phyloP scores from a whole-genome alignment of 2,797 vertebrate genomes.

The Anisognathus igniventris region DNA sequence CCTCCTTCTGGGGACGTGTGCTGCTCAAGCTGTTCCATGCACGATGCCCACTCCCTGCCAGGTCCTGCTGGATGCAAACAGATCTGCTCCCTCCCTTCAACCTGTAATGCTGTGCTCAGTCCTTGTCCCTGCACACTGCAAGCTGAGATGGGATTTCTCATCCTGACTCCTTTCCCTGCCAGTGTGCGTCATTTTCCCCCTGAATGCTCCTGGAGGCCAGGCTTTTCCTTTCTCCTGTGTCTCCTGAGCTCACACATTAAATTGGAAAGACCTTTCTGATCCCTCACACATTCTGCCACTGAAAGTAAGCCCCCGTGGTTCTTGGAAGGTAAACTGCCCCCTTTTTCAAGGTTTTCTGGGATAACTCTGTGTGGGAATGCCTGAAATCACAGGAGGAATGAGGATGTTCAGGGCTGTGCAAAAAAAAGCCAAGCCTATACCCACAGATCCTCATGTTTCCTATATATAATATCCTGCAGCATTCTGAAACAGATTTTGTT shows the following conservation, averaged over 20 bases:
- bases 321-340: not conserved
- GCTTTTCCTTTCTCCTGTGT: not conserved
- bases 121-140: not conserved
- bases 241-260: not conserved
- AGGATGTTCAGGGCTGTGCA: not conserved
- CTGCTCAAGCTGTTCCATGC: not conserved
- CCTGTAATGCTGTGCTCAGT: not conserved
- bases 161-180: not conserved
- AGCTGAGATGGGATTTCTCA: not conserved
- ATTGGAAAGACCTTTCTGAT: conserved; percentile 32
- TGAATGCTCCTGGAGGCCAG: not conserved
- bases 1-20: not conserved
- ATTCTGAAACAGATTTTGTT: not conserved
- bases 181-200: not conserved
- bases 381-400: not conserved
- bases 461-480: not conserved
- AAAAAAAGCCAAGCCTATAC: not conserved
- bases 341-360: not conserved
- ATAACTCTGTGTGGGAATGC: not conserved
- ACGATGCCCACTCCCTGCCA: not conserved
- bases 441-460: not conserved
- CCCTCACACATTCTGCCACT: not conserved
- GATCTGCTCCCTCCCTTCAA: not conserved
- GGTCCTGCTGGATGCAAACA: not conserved
- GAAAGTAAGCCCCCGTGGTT: not conserved